phyloP scores from a whole-genome alignment of 2,888 invertebrate genomes.

The Torymus aiolomorphi region DNA sequence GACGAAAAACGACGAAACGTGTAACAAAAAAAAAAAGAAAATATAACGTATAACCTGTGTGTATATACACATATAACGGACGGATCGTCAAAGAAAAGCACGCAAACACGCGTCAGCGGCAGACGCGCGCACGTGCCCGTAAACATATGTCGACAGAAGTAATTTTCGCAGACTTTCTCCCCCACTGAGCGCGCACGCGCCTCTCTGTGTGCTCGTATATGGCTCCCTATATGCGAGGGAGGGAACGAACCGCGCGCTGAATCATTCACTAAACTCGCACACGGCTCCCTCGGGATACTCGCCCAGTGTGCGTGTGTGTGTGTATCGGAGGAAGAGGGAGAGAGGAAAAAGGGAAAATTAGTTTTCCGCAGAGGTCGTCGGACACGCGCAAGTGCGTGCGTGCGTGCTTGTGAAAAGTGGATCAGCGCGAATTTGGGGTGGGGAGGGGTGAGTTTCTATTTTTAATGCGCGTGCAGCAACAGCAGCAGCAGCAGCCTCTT shows the following conservation, averaged over 20 bases:
- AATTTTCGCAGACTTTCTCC: constrained; percentile 54
- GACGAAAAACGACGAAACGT: too few relatives aligned
- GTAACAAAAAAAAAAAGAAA: too few relatives aligned
- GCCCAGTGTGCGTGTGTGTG: background rate
- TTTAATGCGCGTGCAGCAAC: too few relatives aligned
- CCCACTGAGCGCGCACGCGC: constrained; percentile 31
- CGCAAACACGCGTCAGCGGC: constrained; percentile 30
- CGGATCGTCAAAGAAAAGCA: constrained; percentile 48
- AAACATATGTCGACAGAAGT: constrained; percentile 55
- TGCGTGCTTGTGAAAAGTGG: background rate
- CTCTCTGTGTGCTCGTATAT: too few relatives aligned
- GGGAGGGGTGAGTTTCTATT: too few relatives aligned
- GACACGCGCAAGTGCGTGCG: background rate
- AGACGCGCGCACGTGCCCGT: constrained; percentile 28
- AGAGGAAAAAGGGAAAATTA: constrained; percentile 11
- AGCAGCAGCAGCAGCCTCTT: too few relatives aligned
- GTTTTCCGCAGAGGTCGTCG: constrained; percentile 5
- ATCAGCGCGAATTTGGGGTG: too few relatives aligned
- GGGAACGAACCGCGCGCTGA: constrained; percentile 28
- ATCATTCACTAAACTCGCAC: constrained; percentile 53
- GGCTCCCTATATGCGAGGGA: background rate
- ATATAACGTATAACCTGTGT: too few relatives aligned
- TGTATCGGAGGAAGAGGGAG: too few relatives aligned
- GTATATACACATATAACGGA: too few relatives aligned
- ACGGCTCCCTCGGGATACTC: constrained; percentile 54